Percentiles rank a stretch among this genome's conserved stretches.
Evolutionary conservation across 1,140 invertebrate species (phyloP).

Genomic region (Coelopa frigida): DNA sequence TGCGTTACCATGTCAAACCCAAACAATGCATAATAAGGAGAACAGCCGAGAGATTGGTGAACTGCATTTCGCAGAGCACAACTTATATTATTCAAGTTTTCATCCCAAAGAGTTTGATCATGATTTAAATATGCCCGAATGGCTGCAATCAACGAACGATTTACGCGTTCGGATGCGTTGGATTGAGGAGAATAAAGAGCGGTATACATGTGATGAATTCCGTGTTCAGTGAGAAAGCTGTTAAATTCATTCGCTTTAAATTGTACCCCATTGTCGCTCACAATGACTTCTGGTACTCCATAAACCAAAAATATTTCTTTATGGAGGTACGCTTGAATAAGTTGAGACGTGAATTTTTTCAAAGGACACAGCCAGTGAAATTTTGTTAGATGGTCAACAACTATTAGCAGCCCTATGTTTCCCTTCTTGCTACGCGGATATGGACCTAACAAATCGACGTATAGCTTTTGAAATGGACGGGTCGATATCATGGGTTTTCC

Average conservation of each 20-base stretch:
- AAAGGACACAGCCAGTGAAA: constrained; percentile 9
- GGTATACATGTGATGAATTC: constrained; percentile 1
- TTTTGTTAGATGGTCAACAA: constrained; percentile 10
- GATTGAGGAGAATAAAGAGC: constrained; percentile 5
- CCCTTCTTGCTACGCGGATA: constrained; percentile 9
- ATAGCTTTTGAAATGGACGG: constrained; percentile 11
- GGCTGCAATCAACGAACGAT: constrained; percentile 3
- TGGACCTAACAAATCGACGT: constrained; percentile 6
- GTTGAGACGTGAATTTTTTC: background rate
- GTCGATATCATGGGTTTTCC: background rate
- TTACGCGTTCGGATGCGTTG: constrained; percentile 1
- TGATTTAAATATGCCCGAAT: constrained; percentile 6
- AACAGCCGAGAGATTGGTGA: background rate
- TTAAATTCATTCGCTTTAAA: constrained; percentile 7
- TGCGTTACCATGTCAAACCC: background rate
- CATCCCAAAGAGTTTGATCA: constrained; percentile 9
- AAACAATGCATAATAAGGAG: background rate
- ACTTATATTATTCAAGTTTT: constrained; percentile 3
- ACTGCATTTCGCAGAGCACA: background rate
- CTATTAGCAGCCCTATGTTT: constrained; percentile 8
- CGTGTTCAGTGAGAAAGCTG: background rate
- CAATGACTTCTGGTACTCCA: constrained; percentile 9
- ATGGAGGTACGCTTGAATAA: background rate
- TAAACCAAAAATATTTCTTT: constrained; percentile 6
- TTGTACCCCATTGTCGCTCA: constrained; percentile 13